Evolutionary conservation across 2,113 vertebrate genomes (phyloP).

Genomic region (Eurypyga helias): DNA sequence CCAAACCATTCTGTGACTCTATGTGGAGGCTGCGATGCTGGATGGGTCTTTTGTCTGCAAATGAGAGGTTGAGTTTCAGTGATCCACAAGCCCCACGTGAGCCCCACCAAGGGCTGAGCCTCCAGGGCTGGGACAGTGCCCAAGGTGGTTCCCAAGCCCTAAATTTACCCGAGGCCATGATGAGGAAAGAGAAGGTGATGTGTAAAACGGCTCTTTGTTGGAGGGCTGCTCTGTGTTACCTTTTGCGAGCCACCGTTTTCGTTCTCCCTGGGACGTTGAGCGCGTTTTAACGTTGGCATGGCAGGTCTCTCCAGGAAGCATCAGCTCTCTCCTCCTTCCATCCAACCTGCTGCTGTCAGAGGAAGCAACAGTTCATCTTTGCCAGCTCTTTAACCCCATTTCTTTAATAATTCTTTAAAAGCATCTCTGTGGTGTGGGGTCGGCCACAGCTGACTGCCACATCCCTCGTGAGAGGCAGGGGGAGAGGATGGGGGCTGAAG

Average conservation of each 20-base stretch:
- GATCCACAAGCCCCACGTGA: background rate
- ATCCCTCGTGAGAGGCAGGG: background rate
- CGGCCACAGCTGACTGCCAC: fast-evolving
- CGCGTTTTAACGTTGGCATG: fast-evolving
- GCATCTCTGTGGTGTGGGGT: fast-evolving
- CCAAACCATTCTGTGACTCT: too few species aligned
- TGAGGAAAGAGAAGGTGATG: background rate
- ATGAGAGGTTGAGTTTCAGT: fast-evolving
- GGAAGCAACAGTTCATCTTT: background rate
- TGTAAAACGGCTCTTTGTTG: fast-evolving
- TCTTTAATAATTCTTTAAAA: background rate
- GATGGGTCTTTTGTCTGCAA: background rate
- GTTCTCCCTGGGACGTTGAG: background rate
- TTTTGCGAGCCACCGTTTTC: fast-evolving
- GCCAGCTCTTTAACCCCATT: background rate
- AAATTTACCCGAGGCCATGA: fast-evolving
- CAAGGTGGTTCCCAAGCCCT: background rate
- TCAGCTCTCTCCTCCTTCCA: background rate
- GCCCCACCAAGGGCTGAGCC: background rate
- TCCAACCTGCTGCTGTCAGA: background rate
- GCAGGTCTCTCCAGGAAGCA: background rate
- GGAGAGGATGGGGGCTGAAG: background rate
- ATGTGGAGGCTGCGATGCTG: background rate
- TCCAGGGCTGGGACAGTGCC: fast-evolving
- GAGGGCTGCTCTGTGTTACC: background rate